These are phyloP conservation scores for Pomatorhinus ruficollis DNA, from an alignment of 2,113 vertebrate genomes.

Conservation along the genomic window DNA sequence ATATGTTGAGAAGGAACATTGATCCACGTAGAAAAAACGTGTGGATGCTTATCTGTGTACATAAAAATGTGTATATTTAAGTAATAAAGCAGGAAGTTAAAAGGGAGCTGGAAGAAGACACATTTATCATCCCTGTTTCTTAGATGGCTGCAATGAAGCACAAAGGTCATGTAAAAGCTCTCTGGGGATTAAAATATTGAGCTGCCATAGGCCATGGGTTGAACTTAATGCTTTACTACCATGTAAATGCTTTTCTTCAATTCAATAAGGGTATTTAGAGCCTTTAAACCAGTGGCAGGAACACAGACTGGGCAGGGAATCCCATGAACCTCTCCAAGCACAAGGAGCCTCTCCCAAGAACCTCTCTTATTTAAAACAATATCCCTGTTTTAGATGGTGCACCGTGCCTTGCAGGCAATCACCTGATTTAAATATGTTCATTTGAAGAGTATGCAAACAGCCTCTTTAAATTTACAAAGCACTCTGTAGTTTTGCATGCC, in stretches of 20 bases:
- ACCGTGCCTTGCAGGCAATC: neutral
- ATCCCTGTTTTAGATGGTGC: neutral
- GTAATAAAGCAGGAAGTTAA: neutral
- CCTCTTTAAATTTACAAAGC: neutral
- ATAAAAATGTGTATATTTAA: neutral
- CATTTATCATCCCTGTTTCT: neutral
- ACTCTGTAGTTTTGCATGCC: neutral
- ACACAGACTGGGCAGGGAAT: neutral
- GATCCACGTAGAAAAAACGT: neutral
- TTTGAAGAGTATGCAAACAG: neutral
- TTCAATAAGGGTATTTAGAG: neutral
- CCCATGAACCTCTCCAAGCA: neutral
- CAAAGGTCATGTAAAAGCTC: neutral
- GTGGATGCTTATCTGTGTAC: accelerated
- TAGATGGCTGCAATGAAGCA: neutral
- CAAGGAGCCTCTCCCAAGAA: too few relatives aligned
- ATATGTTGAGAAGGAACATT: neutral
- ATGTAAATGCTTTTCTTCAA: neutral
- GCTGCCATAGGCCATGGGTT: neutral
- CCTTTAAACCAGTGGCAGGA: neutral
- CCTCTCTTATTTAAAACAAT: too few relatives aligned
- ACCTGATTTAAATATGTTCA: neutral
- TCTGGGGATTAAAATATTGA: neutral
- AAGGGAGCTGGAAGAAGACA: neutral
- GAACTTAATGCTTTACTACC: neutral